Evolutionary conservation across 2,113 vertebrate species (phyloP).

Genomic region (Anguilla japonica): DNA sequence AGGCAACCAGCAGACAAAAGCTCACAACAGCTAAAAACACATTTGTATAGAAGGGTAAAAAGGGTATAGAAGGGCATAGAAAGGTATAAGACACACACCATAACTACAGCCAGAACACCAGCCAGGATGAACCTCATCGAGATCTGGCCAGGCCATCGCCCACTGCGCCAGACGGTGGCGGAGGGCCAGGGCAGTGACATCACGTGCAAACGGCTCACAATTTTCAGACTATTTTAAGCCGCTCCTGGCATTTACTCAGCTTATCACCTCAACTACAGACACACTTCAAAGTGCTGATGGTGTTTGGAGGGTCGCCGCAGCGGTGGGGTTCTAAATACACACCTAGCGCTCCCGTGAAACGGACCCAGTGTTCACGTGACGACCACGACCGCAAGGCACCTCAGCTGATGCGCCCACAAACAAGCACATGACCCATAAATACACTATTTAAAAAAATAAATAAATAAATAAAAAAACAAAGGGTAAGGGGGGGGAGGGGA

Average conservation of each 20-base stretch:
- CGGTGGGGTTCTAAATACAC: background rate
- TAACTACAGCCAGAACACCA: background rate
- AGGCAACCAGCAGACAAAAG: too few relatives aligned
- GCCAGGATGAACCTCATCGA: too few relatives aligned
- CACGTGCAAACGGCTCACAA: background rate
- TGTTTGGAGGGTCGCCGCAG: background rate
- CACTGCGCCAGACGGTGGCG: too few relatives aligned
- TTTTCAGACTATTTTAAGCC: background rate
- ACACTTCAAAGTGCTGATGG: background rate
- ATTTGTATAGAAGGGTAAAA: background rate
- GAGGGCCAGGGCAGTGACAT: background rate
- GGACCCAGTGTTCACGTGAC: background rate
- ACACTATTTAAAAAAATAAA: background rate
- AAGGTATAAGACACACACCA: background rate
- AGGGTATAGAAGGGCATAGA: too few relatives aligned
- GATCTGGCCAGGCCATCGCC: too few relatives aligned
- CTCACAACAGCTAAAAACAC: background rate
- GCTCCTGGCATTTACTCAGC: background rate
- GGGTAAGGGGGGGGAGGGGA: too few relatives aligned
- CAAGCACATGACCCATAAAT: slow-evolving; percentile 15
- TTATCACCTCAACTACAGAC: background rate
- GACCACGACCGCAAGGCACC: background rate
- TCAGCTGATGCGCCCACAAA: slow-evolving; percentile 10
- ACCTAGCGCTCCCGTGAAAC: background rate
- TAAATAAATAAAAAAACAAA: background rate